Conservation (phyloP, 2,113 vertebrate genomes). For the Herpailurus yagouaroundi region DNA sequence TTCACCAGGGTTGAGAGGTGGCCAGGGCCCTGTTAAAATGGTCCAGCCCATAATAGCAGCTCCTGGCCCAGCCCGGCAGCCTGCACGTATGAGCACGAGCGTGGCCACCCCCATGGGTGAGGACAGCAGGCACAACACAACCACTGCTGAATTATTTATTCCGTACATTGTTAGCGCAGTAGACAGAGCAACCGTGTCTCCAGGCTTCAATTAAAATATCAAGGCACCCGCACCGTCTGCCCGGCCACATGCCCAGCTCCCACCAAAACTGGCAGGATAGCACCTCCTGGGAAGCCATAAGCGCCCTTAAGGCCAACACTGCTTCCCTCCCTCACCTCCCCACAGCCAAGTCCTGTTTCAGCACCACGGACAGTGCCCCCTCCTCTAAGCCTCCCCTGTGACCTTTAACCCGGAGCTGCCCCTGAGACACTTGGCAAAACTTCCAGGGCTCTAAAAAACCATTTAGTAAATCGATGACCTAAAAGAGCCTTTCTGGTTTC, state of each 20-base stretch:
- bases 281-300: background rate
- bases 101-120: constrained; percentile 56
- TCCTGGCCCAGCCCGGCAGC: background rate
- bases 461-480: constrained; percentile 39
- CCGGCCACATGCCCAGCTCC: constrained; percentile 64
- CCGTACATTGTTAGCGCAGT: constrained; percentile 74
- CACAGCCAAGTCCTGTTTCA: background rate
- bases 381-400: rapidly evolving
- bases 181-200: constrained; percentile 75
- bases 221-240: constrained; percentile 67
- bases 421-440: background rate
- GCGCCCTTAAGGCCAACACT: background rate
- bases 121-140: constrained; percentile 62
- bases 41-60: background rate
- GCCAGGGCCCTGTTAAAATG: background rate
- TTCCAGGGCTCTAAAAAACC: constrained; percentile 1
- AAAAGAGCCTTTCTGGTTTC: background rate
- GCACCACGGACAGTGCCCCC: background rate
- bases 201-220: constrained; percentile 78
- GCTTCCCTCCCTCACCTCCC: background rate
- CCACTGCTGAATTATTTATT: constrained; percentile 84
- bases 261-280: constrained; percentile 34
- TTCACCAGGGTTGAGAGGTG: background rate
- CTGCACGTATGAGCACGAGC: background rate
- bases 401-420: background rate